Conservation (phyloP, 2,797 vertebrate species). For the Gambusia yucatana region DNA sequence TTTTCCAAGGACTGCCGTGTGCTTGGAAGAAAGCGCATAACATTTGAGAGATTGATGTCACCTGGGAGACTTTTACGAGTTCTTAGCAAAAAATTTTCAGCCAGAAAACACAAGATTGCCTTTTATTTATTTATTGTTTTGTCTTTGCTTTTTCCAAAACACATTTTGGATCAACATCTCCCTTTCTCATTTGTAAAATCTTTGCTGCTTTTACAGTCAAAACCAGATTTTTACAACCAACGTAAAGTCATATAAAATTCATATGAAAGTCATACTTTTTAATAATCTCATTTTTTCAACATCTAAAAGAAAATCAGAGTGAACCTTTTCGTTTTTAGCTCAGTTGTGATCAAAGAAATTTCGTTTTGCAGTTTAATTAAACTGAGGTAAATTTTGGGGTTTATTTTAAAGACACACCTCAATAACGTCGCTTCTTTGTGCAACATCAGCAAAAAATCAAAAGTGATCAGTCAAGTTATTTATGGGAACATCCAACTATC, state of each 20-base stretch:
- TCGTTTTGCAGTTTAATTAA: not conserved
- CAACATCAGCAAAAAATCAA: not conserved
- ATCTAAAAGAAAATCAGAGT: not conserved
- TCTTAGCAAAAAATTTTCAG: not conserved
- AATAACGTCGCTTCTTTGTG: not conserved
- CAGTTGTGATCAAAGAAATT: not conserved
- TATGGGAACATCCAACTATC: not conserved
- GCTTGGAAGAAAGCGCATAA: constrained; percentile 59
- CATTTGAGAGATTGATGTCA: constrained; percentile 69
- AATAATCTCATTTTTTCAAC: not conserved
- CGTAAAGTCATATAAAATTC: not conserved
- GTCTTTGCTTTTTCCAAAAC: not conserved
- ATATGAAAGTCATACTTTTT: not conserved
- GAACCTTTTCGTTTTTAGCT: not conserved
- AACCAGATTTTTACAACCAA: not conserved
- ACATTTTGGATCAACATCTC: not conserved
- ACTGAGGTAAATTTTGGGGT: not conserved
- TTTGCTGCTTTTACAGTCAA: not conserved
- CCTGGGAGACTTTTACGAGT: constrained; percentile 50
- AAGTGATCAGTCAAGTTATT: not conserved
- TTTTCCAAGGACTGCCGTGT: constrained; percentile 63
- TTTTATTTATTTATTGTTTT: not conserved
- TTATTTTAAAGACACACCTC: not conserved
- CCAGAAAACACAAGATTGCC: not conserved
- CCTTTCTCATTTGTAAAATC: not conserved